phyloP scores from a whole-genome alignment of 2,797 vertebrate species.

The Syndactyla subalaris region DNA sequence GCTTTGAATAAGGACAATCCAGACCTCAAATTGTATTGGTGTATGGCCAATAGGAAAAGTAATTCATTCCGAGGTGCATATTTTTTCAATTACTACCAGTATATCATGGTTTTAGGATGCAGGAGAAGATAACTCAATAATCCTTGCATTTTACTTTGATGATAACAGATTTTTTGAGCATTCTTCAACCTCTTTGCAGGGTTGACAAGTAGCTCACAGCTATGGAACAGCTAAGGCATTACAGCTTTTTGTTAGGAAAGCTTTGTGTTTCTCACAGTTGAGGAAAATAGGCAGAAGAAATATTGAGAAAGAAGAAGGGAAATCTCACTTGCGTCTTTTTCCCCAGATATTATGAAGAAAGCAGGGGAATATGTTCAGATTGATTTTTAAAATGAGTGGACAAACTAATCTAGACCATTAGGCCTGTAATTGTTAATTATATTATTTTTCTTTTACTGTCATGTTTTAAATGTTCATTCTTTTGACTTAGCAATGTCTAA shows the following conservation, averaged over 20 bases:
- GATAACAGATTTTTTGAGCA: not conserved
- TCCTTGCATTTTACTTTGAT: not conserved
- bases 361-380: not conserved
- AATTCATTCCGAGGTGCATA: fast-evolving
- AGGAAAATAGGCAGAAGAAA: not conserved
- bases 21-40: not conserved
- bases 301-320: not conserved
- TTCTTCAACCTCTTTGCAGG: not conserved
- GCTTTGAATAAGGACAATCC: not conserved
- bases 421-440: not conserved
- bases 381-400: not conserved
- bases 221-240: not conserved
- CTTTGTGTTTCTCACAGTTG: not conserved
- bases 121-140: not conserved
- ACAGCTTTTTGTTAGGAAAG: not conserved
- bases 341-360: not conserved
- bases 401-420: not conserved
- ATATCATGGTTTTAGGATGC: not conserved
- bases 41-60: not conserved
- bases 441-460: not conserved
- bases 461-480: not conserved
- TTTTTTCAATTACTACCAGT: not conserved
- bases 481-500: not conserved
- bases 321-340: not conserved
- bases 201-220: not conserved